phyloP scores from a whole-genome alignment of 2,113 vertebrate genomes.

The Myodes glareolus region DNA sequence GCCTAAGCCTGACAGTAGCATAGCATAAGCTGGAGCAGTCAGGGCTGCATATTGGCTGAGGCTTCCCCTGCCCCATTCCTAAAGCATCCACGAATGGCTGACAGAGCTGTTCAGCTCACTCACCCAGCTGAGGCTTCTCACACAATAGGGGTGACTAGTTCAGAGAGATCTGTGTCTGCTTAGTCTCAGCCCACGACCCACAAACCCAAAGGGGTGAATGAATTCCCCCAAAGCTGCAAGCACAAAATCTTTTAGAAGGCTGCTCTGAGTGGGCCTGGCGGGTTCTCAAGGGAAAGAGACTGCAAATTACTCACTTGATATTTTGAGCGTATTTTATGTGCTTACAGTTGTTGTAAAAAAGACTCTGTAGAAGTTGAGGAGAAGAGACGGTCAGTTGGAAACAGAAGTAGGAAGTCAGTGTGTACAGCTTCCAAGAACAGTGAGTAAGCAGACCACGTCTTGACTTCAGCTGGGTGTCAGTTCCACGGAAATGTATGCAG shows the following conservation, averaged over 20 bases:
- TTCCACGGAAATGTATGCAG: conserved; percentile 78
- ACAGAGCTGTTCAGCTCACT: neutral
- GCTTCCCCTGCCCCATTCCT: neutral
- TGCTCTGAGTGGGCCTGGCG: conserved; percentile 68
- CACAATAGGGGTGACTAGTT: conserved; percentile 28
- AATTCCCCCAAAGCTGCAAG: conserved; percentile 48
- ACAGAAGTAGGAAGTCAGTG: conserved; percentile 75
- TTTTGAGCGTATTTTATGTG: conserved; percentile 78
- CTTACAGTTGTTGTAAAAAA: conserved; percentile 74
- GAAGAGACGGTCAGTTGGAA: conserved; percentile 73
- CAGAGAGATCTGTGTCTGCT: conserved; percentile 2
- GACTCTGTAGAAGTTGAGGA: conserved; percentile 75
- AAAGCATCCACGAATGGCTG: neutral
- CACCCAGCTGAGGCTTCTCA: neutral
- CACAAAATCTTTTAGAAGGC: conserved; percentile 68
- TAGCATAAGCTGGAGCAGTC: neutral
- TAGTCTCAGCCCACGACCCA: conserved; percentile 4
- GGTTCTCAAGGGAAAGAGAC: conserved; percentile 77
- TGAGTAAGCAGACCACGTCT: conserved; percentile 77
- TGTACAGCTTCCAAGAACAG: conserved; percentile 78
- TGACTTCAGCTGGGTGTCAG: conserved; percentile 76
- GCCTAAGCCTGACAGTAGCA: neutral
- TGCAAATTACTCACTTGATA: conserved; percentile 78
- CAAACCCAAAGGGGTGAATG: conserved; percentile 66
- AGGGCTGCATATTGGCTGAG: neutral